These are phyloP conservation scores for Strongylocentrotus purpuratus DNA, from an alignment of 35 echinoderm and acorn worm species.

Conservation along the genomic window DNA sequence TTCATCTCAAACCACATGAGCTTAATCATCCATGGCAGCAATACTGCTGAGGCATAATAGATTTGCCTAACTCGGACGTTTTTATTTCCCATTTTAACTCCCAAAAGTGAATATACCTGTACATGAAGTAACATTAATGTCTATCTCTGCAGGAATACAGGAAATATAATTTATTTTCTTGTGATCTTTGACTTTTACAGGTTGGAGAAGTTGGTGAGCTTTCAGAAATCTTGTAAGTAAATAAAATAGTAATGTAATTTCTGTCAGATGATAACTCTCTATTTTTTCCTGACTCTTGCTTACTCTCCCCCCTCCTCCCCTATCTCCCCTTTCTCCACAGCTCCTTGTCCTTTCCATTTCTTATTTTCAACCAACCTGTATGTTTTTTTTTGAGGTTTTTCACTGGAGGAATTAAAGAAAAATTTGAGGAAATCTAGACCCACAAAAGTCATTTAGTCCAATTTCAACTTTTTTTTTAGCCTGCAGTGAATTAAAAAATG, in stretches of 20 bases:
- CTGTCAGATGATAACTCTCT: neutral
- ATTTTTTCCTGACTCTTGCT: neutral
- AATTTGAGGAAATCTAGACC: no score
- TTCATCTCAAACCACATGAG: no score
- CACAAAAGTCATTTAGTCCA: no score
- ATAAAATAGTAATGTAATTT: neutral
- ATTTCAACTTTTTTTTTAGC: no score
- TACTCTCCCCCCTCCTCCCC: neutral
- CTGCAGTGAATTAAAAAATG: no score
- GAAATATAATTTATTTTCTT: neutral
- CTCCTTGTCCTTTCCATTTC: neutral
- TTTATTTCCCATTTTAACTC: no score
- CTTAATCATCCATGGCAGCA: no score
- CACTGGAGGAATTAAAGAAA: no score
- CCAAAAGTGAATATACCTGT: neutral
- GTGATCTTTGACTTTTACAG: conserved; percentile 51
- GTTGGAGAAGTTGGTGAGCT: conserved; percentile 95
- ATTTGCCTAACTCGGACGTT: neutral
- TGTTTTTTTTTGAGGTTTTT: no score
- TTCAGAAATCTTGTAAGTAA: conserved; percentile 91
- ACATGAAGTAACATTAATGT: no score
- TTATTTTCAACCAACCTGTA: no score
- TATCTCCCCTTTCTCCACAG: neutral
- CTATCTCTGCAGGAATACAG: neutral
- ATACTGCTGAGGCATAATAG: neutral